Evolutionary conservation across 2,113 vertebrate genomes (phyloP), one percentile per base, ranked within the genome.

Genomic region (Petrocephalus zakoni): DNA sequence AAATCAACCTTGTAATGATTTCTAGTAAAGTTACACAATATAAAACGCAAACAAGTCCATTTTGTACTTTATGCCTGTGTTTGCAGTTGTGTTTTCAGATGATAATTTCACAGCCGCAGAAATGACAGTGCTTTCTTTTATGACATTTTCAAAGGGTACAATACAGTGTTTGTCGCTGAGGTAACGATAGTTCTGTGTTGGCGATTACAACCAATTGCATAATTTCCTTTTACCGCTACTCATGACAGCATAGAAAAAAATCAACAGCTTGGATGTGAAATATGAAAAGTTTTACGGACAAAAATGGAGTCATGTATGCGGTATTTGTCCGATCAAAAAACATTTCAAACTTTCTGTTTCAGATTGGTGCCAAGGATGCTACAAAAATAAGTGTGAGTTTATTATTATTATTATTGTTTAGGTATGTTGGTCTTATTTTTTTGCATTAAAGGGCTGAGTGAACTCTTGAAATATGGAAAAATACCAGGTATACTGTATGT

Each of bases 381-480:
- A 98, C 97, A 58, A 99, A 99, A 95, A 99, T 99, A 94, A 99
- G 98, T n/a, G 98, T 99, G 97, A 98, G 98, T 98, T 93, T 56
- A 52, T 52, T 9, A 10, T 10, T 11, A 11, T 52, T 52, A 52
- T 75, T 83, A 83, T 83, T 49, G 10, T 42, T 42, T 68, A 25
- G 15, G 6, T 6, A 68, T 68, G n/a, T 49, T 55, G 10, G 11
- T 55, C 9, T 55, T 17, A 15, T 55, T 55, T 55, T 55, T 55
- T 6, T 1, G 17, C 11, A 19, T 13, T 17, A 17, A 19, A 55
- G 17, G 53, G 53, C 17, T 55, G 10, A 55, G 17, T 55, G 53
- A 55, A 2, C 53, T 55, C 53, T 68, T 11, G n/a, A 29, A 68
- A 68, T 68, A 29, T 68, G 61, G 10, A 78, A 78, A 78, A 5